Percentiles rank a stretch among this genome's conserved stretches.
These are phyloP conservation scores for Patella vulgata DNA, from an alignment of 1,140 invertebrate species.

Conservation along the genomic window DNA sequence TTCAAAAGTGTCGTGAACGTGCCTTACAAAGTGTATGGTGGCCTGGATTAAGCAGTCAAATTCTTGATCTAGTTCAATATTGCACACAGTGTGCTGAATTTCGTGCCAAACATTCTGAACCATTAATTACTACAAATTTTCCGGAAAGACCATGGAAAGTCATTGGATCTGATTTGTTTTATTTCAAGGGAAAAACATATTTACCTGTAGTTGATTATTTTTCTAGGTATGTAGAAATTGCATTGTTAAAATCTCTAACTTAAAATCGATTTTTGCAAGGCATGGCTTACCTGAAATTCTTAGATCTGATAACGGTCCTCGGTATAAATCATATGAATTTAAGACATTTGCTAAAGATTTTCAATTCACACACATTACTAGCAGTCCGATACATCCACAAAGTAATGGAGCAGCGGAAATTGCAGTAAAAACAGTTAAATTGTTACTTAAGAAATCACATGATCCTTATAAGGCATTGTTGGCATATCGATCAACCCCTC, in stretches of 20 bases:
- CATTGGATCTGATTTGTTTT: slow-evolving; percentile 20
- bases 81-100: slow-evolving; percentile 15
- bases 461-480: slow-evolving; percentile 26
- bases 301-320: slow-evolving; percentile 38
- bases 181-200: slow-evolving; percentile 13
- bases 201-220: slow-evolving; percentile 31
- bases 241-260: too few relatives aligned
- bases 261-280: slow-evolving; percentile 36
- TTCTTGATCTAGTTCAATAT: slow-evolving; percentile 5
- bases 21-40: slow-evolving; percentile 31
- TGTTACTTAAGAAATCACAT: slow-evolving; percentile 14
- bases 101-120: slow-evolving; percentile 9
- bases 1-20: slow-evolving; percentile 21
- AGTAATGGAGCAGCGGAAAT: slow-evolving; percentile 14
- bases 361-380: slow-evolving; percentile 13
- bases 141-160: slow-evolving; percentile 21
- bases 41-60: slow-evolving; percentile 20
- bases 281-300: slow-evolving; percentile 24
- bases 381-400: slow-evolving; percentile 13
- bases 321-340: slow-evolving; percentile 27
- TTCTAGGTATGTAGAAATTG: slow-evolving; percentile 23
- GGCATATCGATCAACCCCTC: slow-evolving; percentile 25
- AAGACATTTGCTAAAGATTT: not conserved
- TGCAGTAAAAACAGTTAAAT: slow-evolving; percentile 20
- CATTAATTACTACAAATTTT: not conserved